Percentiles rank a stretch among this genome's conserved stretches.
These are phyloP conservation scores for Xenopus laevis DNA, from an alignment of 2,113 vertebrate genomes.

Conservation along the genomic window DNA sequence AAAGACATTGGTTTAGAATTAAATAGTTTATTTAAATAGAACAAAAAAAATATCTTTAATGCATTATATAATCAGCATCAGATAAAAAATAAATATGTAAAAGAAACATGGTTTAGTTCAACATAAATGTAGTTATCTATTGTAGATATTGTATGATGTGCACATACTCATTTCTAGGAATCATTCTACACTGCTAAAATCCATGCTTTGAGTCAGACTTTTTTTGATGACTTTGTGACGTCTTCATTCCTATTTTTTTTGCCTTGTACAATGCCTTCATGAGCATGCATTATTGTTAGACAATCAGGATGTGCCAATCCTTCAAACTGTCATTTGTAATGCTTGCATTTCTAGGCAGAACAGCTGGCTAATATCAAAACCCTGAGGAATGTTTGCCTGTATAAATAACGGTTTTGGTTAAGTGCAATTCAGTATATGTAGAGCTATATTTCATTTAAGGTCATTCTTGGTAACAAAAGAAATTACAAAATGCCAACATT, in stretches of 20 bases:
- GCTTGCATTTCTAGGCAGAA: constrained; percentile 50
- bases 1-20: constrained; percentile 39
- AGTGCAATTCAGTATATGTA: constrained; percentile 61
- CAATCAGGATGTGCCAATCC: constrained; percentile 38
- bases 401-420: constrained; percentile 63
- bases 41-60: constrained; percentile 55
- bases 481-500: constrained; percentile 63
- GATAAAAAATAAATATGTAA: constrained; percentile 63
- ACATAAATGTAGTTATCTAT: constrained; percentile 55
- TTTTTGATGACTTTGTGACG: constrained; percentile 35
- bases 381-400: constrained; percentile 66
- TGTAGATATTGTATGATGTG: constrained; percentile 39
- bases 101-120: constrained; percentile 56
- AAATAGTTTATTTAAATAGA: constrained; percentile 53
- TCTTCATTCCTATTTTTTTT: constrained; percentile 47
- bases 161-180: constrained; percentile 52
- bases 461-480: constrained; percentile 71
- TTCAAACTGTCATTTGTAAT: constrained; percentile 38
- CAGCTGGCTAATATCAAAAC: constrained; percentile 59
- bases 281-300: constrained; percentile 48
- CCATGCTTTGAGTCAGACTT: constrained; percentile 48
- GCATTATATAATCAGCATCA: constrained; percentile 52
- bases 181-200: constrained; percentile 49
- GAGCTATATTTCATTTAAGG: constrained; percentile 64
- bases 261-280: constrained; percentile 48